These are phyloP conservation scores for Amorpha juglandis DNA, from an alignment of 2,888 invertebrate species.

Conservation along the genomic window DNA sequence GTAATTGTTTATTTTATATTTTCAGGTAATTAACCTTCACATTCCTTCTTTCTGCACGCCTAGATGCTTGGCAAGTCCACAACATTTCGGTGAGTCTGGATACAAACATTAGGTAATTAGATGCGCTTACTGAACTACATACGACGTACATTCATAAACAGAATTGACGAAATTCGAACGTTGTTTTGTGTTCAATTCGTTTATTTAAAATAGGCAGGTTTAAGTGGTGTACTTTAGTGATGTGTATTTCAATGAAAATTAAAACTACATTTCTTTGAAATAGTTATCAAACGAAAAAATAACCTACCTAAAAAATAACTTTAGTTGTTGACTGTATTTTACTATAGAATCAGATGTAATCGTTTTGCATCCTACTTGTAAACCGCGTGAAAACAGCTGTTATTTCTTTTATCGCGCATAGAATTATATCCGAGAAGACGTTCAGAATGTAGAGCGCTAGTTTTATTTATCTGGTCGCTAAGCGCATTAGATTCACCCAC, in stretches of 20 bases:
- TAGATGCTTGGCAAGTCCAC: conserved; percentile 75
- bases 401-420: conserved; percentile 51
- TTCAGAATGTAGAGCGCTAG: conserved; percentile 57
- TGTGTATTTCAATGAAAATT: background rate
- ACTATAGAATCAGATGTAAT: conserved; percentile 17
- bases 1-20: conserved; percentile 73
- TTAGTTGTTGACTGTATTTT: conserved; percentile 10
- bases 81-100: conserved; percentile 74
- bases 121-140: conserved; percentile 46
- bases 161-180: no score
- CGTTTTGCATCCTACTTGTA: conserved; percentile 28
- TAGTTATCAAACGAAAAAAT: no score
- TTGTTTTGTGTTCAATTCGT: background rate
- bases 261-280: background rate
- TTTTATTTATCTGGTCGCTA: conserved; percentile 68
- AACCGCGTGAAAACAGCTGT: conserved; percentile 37
- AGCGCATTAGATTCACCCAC: conserved; percentile 64
- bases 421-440: conserved; percentile 49
- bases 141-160: conserved; percentile 11
- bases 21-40: conserved; percentile 83
- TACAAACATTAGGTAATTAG: conserved; percentile 68
- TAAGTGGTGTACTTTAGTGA: background rate
- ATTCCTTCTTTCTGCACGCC: conserved; percentile 72
- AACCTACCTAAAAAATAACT: background rate
- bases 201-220: background rate